These are phyloP conservation scores for Fulica atra DNA, from an alignment of 2,113 vertebrate genomes.

Conservation along the genomic window DNA sequence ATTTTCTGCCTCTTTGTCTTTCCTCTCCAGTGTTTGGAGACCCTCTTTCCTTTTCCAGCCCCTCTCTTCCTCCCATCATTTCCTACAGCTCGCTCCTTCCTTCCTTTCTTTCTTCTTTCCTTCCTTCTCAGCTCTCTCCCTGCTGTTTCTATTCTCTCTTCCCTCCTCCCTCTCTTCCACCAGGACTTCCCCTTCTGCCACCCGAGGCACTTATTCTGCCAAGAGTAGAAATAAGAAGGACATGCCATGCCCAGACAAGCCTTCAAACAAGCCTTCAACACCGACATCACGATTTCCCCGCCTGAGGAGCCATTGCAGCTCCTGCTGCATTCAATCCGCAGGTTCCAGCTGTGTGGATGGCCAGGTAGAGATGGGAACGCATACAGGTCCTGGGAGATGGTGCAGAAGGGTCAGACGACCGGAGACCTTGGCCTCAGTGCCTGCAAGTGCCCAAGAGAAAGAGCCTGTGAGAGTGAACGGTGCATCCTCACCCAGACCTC, in stretches of 20 bases:
- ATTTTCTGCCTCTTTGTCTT: constrained; percentile 53
- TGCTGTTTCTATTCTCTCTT: constrained; percentile 33
- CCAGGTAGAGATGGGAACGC: not conserved
- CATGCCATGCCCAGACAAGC: not conserved
- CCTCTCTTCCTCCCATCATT: constrained; percentile 28
- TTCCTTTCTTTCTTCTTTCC: constrained; percentile 47
- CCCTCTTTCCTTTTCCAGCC: constrained; percentile 46
- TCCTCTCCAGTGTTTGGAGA: constrained; percentile 3
- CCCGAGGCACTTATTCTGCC: not conserved
- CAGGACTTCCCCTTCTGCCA: constrained; percentile 13
- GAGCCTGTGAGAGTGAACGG: not conserved
- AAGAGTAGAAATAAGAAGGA: not conserved
- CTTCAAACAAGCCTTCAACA: not conserved
- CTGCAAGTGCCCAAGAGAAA: not conserved
- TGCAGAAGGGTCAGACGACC: not conserved
- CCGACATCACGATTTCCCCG: not conserved
- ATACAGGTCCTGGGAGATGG: not conserved
- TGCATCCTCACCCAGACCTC: not conserved
- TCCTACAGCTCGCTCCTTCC: not conserved
- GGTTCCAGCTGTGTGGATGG: not conserved
- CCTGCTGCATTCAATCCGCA: not conserved
- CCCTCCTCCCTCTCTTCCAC: not conserved
- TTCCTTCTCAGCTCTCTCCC: not conserved
- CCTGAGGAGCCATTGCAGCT: not conserved
- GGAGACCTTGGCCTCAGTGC: not conserved